A percentile compares a stretch with the other conserved stretches of the same genome.
Evolutionary conservation across 2,888 invertebrate species (phyloP).

Genomic region (Spodoptera exigua): DNA sequence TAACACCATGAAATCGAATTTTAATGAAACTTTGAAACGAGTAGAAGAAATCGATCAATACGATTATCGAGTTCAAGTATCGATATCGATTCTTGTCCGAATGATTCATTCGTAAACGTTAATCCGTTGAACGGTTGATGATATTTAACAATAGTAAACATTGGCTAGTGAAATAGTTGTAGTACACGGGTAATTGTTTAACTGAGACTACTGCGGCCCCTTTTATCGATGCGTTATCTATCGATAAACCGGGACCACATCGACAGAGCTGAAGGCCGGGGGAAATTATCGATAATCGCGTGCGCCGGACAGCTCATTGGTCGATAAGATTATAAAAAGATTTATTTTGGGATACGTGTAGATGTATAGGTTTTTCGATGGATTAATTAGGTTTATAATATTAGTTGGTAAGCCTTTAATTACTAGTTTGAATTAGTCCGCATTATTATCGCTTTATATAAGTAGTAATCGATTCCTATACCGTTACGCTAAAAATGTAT

Average conservation of each 20-base stretch:
- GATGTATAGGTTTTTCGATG: conserved; percentile 16
- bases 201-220: conserved; percentile 51
- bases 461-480: not conserved
- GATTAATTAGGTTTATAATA: conserved; percentile 2
- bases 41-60: conserved; percentile 30
- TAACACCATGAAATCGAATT: conserved; percentile 48
- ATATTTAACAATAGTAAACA: conserved; percentile 10
- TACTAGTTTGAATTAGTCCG: not conserved
- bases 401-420: conserved; percentile 16
- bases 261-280: conserved; percentile 43
- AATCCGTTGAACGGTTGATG: conserved; percentile 14
- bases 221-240: conserved; percentile 53
- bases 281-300: conserved; percentile 41
- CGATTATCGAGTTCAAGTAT: conserved; percentile 11
- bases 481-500: too few relatives aligned
- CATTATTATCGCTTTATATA: conserved; percentile 4
- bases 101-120: conserved; percentile 19
- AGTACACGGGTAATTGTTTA: conserved; percentile 40
- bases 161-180: conserved; percentile 26
- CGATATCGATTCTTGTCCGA: conserved; percentile 16
- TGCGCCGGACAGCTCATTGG: conserved; percentile 30
- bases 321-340: conserved; percentile 45
- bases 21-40: conserved; percentile 38
- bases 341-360: conserved; percentile 37
- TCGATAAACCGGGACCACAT: conserved; percentile 43